A percentile compares a stretch with the other conserved stretches of the same genome.
Conservation (phyloP, 2,797 vertebrate genomes). For the Rhabdophis nuchalis region DNA sequence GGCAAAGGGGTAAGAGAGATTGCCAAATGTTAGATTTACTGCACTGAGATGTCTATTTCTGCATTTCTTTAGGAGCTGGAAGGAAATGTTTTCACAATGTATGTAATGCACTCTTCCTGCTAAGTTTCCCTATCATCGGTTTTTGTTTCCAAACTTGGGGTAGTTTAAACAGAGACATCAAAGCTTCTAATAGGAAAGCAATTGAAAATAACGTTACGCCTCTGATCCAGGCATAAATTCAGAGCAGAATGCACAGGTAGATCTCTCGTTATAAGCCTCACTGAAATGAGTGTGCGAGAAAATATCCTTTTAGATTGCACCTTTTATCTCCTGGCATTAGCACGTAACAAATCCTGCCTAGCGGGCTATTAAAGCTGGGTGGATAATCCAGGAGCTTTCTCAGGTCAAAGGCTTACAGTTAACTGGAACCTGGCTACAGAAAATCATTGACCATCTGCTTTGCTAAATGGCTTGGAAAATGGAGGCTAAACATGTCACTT, state of each 20-base stretch:
- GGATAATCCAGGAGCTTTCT: conserved; percentile 42
- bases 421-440: background rate
- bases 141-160: background rate
- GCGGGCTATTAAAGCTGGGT: background rate
- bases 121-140: background rate
- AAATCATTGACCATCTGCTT: conserved; percentile 21
- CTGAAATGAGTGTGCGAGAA: background rate
- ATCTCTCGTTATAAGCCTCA: background rate
- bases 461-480: conserved; percentile 41
- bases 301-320: background rate
- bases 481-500: conserved; percentile 22
- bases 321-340: conserved; percentile 26
- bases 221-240: background rate
- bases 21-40: background rate
- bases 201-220: background rate
- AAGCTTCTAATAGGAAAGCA: background rate
- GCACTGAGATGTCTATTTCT: background rate
- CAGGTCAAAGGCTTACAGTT: conserved; percentile 49
- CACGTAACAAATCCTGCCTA: conserved; percentile 39
- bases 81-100: background rate
- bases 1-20: background rate
- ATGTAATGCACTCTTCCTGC: background rate
- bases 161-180: background rate
- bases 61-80: background rate
- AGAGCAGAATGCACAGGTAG: background rate